Evolutionary conservation across 2,113 vertebrate genomes (phyloP), one percentile per base, ranked within the genome.

Genomic region (Rhinolophus sinicus): DNA sequence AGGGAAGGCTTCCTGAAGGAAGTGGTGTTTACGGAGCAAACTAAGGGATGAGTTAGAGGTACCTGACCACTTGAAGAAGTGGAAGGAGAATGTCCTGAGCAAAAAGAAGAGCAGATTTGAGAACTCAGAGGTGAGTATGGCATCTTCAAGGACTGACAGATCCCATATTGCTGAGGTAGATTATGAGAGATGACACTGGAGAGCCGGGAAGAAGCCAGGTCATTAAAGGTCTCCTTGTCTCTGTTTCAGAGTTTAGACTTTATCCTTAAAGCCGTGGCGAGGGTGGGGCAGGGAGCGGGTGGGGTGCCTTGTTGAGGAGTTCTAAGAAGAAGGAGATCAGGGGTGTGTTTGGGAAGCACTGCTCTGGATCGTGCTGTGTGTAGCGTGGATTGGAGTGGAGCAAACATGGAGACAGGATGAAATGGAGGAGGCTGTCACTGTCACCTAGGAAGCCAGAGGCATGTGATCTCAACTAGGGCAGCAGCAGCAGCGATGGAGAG

Each of bases 241-340:
- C 40, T 85, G 33, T 64, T 67, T 96, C 62, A 64, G 47, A 26
- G 56, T 62, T 77, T 77, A 56, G 26, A 81, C 21, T 70, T 24
- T 69, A 58, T 73, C 58, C 47, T 97, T 73, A 82, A 91, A 93
- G 58, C 40, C 30, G 0, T 16, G 0, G 13, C 5, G 19, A 18
- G 22, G 47, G 6, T 12, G 38, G 12, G 19, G 2, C 30, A 30
- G n/a, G 14, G n/a, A 65, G 19, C 22, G 0, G 19, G 30, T 62
- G 9, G 18, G 35, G 18, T 2, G 1, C 60, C 19, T 65, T 75
- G 5, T 30, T 6, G 77, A 81, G 15, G 47, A 85, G 15, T 82
- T 90, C 67, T 16, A 38, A 62, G 52, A 72, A n/a, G 76, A 64
- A 33, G 15, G 70, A 52, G 4, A 10, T 19, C 5, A 8, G 52